Conservation (phyloP, 2,888 invertebrate species). For the Anticlea derivata region DNA sequence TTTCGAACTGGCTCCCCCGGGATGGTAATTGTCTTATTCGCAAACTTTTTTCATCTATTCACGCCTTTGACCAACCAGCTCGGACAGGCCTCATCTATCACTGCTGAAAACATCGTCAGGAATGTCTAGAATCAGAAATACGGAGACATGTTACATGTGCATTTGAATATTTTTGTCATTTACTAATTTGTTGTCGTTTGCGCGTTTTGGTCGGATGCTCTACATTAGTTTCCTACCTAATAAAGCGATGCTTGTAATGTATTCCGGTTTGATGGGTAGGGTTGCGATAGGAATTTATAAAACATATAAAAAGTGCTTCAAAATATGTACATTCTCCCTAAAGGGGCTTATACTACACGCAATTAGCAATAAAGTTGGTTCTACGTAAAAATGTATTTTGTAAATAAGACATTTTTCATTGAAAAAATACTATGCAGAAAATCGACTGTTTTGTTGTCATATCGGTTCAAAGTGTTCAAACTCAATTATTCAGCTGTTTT, state of each 20-base stretch:
- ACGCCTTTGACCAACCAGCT: constrained; percentile 10
- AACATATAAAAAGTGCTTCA: no score
- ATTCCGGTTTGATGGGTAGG: constrained; percentile 1
- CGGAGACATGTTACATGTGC: neutral
- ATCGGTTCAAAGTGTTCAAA: no score
- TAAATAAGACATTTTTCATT: no score
- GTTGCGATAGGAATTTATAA: no score
- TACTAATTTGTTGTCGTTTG: constrained; percentile 26
- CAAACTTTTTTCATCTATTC: constrained; percentile 21
- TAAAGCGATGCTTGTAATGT: neutral
- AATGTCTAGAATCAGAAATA: neutral
- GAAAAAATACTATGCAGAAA: no score
- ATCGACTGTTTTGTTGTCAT: no score
- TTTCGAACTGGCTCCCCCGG: constrained; percentile 3
- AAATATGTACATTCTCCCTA: no score
- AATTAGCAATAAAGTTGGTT: no score
- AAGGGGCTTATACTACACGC: no score
- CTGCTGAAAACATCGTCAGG: neutral
- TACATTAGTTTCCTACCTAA: neutral
- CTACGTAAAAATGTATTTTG: no score
- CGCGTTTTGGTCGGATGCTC: constrained; percentile 13
- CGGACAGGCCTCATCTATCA: constrained; percentile 2
- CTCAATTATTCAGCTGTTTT: no score
- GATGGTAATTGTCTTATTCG: constrained; percentile 17
- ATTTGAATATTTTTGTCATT: constrained; percentile 25